Conservation (phyloP, 23 tunicate genomes). For the Pegea sp. region DNA sequence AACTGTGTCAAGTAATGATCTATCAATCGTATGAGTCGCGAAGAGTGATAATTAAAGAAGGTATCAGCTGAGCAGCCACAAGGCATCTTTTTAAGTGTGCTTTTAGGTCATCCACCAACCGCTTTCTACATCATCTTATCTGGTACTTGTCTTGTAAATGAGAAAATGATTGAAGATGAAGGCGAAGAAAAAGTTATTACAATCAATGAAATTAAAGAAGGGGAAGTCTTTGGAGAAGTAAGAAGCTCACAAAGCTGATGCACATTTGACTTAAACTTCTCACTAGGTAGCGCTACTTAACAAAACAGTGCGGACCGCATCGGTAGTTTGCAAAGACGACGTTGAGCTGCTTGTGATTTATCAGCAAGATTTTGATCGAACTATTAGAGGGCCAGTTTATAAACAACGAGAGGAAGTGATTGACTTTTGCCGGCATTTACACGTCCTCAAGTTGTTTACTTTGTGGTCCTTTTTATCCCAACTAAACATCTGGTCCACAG, state of each 20-base stretch:
- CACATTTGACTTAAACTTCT: not conserved
- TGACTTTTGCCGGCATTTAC: constrained; percentile 4
- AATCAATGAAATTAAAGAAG: constrained; percentile 40
- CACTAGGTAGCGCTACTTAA: constrained; percentile 48
- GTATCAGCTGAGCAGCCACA: constrained; percentile 2
- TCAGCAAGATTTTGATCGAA: constrained; percentile 50
- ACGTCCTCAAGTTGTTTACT: constrained; percentile 6
- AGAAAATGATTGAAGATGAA: not conserved
- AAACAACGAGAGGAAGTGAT: constrained; percentile 56
- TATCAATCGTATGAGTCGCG: constrained; percentile 46
- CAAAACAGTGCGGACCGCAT: constrained; percentile 44
- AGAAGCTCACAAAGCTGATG: not conserved
- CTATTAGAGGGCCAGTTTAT: constrained; percentile 37
- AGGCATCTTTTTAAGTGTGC: too few relatives aligned
- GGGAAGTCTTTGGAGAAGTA: constrained; percentile 66
- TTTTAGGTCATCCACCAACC: constrained; percentile 49
- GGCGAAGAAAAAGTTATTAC: constrained; percentile 28
- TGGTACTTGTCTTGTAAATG: constrained; percentile 48
- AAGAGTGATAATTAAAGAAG: constrained; percentile 50
- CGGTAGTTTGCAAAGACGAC: constrained; percentile 55
- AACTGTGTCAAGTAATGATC: constrained; percentile 63
- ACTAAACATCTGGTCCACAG: too few relatives aligned
- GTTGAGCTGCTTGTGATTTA: constrained; percentile 46
- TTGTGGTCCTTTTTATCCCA: too few relatives aligned
- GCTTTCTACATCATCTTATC: constrained; percentile 59